Base-by-base conservation (phyloP, 2,888 invertebrate genomes). In the Melieria crassipennis region DNA sequence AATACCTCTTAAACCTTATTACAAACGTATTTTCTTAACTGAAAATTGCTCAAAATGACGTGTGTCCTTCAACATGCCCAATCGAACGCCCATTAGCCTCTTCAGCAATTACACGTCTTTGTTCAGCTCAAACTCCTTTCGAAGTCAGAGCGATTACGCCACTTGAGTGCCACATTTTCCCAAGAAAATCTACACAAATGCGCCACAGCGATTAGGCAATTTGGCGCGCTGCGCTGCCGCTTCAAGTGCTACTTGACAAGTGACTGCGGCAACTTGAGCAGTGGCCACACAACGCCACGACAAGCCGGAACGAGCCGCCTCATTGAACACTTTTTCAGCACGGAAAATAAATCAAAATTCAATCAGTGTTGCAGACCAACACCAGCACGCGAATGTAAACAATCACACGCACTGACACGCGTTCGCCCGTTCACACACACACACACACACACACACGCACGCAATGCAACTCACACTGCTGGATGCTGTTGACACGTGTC, bases 401-500 rank as follows among this genome's bases (percentile, higher is more conserved):
- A 30, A 30, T 30, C 30, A 30, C 30, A 30, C 30, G 30, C 30
- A 30, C 30, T 30, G 30, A 43, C 11, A 47, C 46, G 13, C 16
- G 47, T 46, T 46, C 47, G 42, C 42, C 42, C 50, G 50, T 52
- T 50, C 16, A 30, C n/a, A 30, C 6, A 64, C 9, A 63, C 5
- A 63, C 45, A 57, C 16, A 30, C n/a, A 30, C 6, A 64, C 9
- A 63, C 5, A 63, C 45, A 57, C 56, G 13, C 45, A 50, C 50
- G 46, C 46, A 57, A 16, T 11, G 47, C 50, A 64, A 68, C 70
- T 69, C 62, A 68, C 73, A 73, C 73, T 69, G 50, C 16, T 71
- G 58, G 55, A 70, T 64, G 69, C 73, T 77, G 82, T 76, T 81
- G 83, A 83, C 83, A 84, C 83, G 83, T 84, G 83, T 82, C 84